Percentiles rank a stretch among this genome's conserved stretches.
Evolutionary conservation across 2,888 invertebrate species (phyloP).

Genomic region (Adineta ricciae): DNA sequence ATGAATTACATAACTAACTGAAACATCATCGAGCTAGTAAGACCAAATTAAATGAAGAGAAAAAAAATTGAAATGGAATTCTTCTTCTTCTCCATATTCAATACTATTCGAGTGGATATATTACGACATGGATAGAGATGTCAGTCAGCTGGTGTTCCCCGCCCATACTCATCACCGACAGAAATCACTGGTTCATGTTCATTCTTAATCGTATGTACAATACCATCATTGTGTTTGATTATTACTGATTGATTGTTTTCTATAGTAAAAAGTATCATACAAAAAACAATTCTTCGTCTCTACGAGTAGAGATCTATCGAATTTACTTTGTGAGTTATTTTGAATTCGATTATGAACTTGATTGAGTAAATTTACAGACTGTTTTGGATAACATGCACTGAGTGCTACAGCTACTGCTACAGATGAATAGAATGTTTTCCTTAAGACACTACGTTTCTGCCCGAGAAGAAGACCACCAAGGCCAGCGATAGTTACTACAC

Average conservation of each 20-base stretch:
- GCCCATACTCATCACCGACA: background rate
- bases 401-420: background rate
- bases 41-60: background rate
- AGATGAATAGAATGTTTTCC: background rate
- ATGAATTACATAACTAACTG: background rate
- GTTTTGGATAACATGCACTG: conserved; percentile 1
- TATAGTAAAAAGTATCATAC: background rate
- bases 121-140: background rate
- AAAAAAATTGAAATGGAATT: background rate
- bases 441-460: background rate
- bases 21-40: background rate
- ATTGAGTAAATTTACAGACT: background rate
- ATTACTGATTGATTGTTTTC: background rate
- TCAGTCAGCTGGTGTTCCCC: background rate
- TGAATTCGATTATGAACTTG: background rate
- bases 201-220: background rate
- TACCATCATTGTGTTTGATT: background rate
- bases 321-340: background rate
- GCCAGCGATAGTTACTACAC: conserved; percentile 42
- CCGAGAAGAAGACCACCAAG: conserved; percentile 42
- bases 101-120: background rate
- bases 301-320: no score
- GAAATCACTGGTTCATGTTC: background rate
- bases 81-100: background rate
- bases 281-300: background rate